Conservation (phyloP, 2,797 vertebrate species). For the Chelon auratus region DNA sequence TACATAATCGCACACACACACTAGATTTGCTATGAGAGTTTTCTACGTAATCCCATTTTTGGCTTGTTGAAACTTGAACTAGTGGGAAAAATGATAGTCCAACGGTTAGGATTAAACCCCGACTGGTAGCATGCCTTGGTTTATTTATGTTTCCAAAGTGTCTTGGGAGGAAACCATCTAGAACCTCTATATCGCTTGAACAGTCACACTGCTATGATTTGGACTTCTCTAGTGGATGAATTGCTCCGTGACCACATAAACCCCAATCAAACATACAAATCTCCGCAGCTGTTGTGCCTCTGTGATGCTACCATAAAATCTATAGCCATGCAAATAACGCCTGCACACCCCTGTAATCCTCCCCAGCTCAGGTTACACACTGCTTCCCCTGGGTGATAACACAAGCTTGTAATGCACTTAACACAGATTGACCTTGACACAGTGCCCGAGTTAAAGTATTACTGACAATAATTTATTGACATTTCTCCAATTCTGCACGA, state of each 20-base stretch:
- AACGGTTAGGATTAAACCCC: neutral
- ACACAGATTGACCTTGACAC: constrained; percentile 68
- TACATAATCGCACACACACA: constrained; percentile 2
- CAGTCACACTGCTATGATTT: too few species aligned
- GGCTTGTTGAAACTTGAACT: constrained; percentile 16
- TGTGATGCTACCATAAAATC: constrained; percentile 1
- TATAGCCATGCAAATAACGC: constrained; percentile 31
- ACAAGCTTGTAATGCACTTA: constrained; percentile 62
- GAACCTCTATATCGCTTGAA: neutral
- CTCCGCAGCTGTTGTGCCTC: neutral
- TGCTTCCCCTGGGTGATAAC: constrained; percentile 48
- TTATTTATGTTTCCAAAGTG: constrained; percentile 18
- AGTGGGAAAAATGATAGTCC: neutral
- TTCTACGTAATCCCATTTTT: constrained; percentile 6
- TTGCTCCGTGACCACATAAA: neutral
- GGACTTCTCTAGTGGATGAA: too few species aligned
- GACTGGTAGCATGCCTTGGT: neutral
- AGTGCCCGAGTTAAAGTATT: neutral
- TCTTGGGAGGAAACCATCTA: neutral
- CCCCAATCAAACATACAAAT: neutral
- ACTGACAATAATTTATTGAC: constrained; percentile 5
- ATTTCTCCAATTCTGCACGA: neutral
- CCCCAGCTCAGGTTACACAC: constrained; percentile 51
- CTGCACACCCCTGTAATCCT: constrained; percentile 51
- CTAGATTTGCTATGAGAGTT: neutral